phyloP scores from a whole-genome alignment of 2,113 vertebrate species.

The Chlorodrepanis virens region DNA sequence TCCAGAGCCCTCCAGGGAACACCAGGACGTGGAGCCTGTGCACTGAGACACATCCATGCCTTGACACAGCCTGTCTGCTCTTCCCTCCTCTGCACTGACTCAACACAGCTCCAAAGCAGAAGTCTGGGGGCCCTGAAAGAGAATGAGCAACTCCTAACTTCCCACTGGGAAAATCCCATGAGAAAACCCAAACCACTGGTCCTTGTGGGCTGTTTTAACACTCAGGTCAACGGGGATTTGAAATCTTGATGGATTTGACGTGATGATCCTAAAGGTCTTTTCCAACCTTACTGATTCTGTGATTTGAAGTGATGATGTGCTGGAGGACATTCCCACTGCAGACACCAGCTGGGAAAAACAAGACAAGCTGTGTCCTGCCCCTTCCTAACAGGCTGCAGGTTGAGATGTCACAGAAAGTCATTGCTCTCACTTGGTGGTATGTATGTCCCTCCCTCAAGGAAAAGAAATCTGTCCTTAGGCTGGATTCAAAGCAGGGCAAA shows the following conservation, averaged over 20 bases:
- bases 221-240: background rate
- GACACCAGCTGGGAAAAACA: background rate
- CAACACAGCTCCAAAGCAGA: background rate
- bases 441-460: background rate
- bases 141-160: background rate
- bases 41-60: fast-evolving
- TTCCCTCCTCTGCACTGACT: background rate
- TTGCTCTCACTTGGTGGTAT: background rate
- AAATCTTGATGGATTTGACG: background rate
- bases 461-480: background rate
- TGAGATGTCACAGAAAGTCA: background rate
- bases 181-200: background rate
- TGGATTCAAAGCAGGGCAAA: background rate
- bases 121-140: background rate
- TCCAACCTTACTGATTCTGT: fast-evolving
- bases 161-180: background rate
- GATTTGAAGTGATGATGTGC: background rate
- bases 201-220: background rate
- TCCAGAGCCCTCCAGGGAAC: background rate
- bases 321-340: background rate
- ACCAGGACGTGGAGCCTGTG: background rate
- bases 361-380: background rate
- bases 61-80: background rate
- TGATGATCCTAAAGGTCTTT: background rate
- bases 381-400: background rate